Conservation (phyloP, 2,888 invertebrate genomes). For the Acanthosoma haemorrhoidale region DNA sequence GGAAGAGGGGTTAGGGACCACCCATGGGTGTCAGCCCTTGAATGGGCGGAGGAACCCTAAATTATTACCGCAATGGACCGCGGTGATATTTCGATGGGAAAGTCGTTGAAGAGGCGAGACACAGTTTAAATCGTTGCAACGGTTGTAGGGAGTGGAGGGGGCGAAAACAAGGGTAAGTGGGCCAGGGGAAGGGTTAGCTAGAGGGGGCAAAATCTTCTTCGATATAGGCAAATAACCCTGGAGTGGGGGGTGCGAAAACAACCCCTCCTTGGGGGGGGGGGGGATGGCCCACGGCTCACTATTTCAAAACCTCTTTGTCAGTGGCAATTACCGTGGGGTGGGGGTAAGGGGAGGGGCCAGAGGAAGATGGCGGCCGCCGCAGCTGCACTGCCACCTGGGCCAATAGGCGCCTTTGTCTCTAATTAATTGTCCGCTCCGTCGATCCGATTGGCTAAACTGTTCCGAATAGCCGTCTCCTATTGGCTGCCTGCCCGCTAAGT, state of each 20-base stretch:
- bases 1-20: not conserved
- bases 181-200: not conserved
- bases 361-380: slow-evolving; percentile 19
- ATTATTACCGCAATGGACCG: not conserved
- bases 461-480: not conserved
- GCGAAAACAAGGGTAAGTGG: slow-evolving; percentile 12
- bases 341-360: slow-evolving; percentile 8
- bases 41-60: not conserved
- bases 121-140: slow-evolving; percentile 7
- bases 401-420: slow-evolving; percentile 8
- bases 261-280: not conserved
- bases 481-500: slow-evolving; percentile 1
- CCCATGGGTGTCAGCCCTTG: not conserved
- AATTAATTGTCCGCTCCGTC: slow-evolving; percentile 17
- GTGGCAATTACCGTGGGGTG: not conserved
- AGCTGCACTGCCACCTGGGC: slow-evolving; percentile 5
- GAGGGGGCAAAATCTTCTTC: not conserved
- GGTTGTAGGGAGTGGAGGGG: not conserved
- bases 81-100: not conserved
- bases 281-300: not conserved
- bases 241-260: not conserved
- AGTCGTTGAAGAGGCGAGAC: slow-evolving; percentile 7
- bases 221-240: not conserved
- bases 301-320: no score
- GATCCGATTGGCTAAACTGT: not conserved